Evolutionary conservation across 2,888 invertebrate genomes (phyloP), one percentile per base, ranked within the genome.

Genomic region (Mesorhabditis spiculigera): DNA sequence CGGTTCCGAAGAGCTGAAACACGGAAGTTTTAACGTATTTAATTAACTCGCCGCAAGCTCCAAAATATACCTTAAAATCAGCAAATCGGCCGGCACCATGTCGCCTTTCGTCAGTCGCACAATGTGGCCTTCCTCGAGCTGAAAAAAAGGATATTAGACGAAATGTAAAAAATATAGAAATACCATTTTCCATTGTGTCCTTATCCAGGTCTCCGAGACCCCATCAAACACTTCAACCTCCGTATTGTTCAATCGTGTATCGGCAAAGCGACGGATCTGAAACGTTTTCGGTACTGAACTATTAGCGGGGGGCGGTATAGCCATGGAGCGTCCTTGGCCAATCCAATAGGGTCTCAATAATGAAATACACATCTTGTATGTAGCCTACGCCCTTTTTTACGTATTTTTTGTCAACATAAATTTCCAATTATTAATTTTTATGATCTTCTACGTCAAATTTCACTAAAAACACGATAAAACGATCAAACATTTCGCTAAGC

Each of bases 81-180:
- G 90, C 73, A 98, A 89, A 89, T 98, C 98, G 1, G 95, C 95
- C 4, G 97, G 97, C 87, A 97, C 95, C 89, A 94, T 94, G 86
- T 91, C 91, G 87, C 94, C 93, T 88, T 93, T 94, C 84, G 90
- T 88, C 70, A 97, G 89, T 89, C 93, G 94, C 82, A 95, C 92
- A 79, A 97, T 91, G 88, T 97, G 95, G 0, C 97, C 97, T 3
- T 74, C 71, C 43, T 69, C 67, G 4, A 78, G 43, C 70, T 73
- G 62, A 13, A 50, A 50, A n/a, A 50, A 50, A 50, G n/a, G 58
- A 13, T 13, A 50, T 10, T 50, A 13, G 58, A 10, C 58, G 58
- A 50, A 13, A 13, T 13, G n/a, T 13, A 50, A 50, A 50, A 10
- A 3, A 1, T n/a, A 50, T 28, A 28, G 28, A 28, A 28, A 10